A percentile compares a stretch with the other conserved stretches of the same genome.
These are phyloP conservation scores for Cercopithecus diana DNA, from an alignment of 2,797 vertebrate genomes.

Conservation along the genomic window DNA sequence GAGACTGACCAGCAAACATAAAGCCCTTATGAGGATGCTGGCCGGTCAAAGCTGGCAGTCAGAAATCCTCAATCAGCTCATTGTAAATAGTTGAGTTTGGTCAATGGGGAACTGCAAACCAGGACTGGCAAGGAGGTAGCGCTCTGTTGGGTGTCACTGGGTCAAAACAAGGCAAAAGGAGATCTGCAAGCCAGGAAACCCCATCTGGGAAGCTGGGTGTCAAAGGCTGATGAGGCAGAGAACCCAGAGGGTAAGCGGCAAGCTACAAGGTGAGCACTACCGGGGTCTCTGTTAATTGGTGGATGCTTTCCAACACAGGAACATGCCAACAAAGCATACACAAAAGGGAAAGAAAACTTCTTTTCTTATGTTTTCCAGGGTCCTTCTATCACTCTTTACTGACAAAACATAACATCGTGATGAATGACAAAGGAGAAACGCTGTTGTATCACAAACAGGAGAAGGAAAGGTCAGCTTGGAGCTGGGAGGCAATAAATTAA, in stretches of 20 bases:
- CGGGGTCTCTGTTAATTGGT: neutral
- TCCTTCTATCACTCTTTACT: neutral
- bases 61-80: neutral
- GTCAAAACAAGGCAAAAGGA: neutral
- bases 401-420: neutral
- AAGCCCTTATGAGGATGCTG: neutral
- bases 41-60: neutral
- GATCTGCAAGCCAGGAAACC: neutral
- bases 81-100: accelerated
- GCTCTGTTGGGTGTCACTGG: neutral
- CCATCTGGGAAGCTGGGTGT: neutral
- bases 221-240: too few species aligned
- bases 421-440: too few species aligned
- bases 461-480: neutral
- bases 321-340: neutral
- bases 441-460: neutral
- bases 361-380: neutral
- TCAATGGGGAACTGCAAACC: neutral
- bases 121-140: neutral
- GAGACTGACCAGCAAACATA: neutral
- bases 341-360: neutral
- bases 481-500: too few species aligned
- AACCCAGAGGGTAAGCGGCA: too few species aligned
- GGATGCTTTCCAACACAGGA: accelerated
- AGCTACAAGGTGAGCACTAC: too few species aligned